A percentile compares a stretch with the other conserved stretches of the same genome.
These are phyloP conservation scores for Camelus dromedarius DNA, from an alignment of 2,113 vertebrate genomes.

Conservation along the genomic window DNA sequence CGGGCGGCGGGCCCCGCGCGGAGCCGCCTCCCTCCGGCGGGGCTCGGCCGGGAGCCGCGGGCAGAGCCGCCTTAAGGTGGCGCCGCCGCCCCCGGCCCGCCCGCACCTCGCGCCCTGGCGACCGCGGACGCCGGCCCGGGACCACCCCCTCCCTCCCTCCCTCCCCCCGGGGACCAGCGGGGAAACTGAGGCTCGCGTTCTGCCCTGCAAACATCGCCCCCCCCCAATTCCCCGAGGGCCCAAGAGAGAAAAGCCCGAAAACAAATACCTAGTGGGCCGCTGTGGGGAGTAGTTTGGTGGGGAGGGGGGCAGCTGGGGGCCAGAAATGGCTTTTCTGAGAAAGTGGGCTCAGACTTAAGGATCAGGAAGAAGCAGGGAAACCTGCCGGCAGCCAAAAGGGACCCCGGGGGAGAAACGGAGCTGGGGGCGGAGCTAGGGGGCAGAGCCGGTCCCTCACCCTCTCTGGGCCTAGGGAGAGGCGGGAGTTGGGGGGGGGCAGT, in stretches of 20 bases:
- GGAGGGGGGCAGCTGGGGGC: not conserved
- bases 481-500: too few species aligned
- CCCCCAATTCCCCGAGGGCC: not conserved
- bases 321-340: not conserved
- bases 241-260: not conserved
- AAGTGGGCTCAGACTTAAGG: not conserved
- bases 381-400: not conserved
- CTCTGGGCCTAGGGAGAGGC: not conserved
- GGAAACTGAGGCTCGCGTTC: conserved; percentile 39
- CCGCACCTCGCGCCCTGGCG: not conserved
- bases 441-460: not conserved
- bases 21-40: conserved; percentile 74
- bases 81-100: conserved; percentile 3
- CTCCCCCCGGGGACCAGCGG: not conserved
- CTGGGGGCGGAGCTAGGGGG: too few species aligned
- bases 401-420: not conserved
- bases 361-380: not conserved
- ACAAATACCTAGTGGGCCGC: not conserved
- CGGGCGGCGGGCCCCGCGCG: conserved; percentile 49
- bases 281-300: not conserved
- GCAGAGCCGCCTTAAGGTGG: conserved; percentile 83
- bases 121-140: not conserved
- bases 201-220: not conserved
- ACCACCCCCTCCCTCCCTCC: too few species aligned
- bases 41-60: conserved; percentile 75